Evolutionary conservation across 2,797 vertebrate genomes (phyloP).

Genomic region (Austrolebias charrua): DNA sequence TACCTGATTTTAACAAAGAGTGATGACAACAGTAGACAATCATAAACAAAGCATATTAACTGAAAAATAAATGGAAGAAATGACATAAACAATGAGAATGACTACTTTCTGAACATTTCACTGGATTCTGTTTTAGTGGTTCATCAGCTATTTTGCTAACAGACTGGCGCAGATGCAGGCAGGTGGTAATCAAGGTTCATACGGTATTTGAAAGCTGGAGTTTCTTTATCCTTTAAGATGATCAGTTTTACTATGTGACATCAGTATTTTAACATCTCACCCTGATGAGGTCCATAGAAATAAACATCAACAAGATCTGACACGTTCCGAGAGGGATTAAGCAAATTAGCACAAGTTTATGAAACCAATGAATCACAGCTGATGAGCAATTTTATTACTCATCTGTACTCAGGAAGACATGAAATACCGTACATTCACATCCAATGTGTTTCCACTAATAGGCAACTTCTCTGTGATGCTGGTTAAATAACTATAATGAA

Average conservation of each 20-base stretch:
- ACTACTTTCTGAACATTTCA: no score
- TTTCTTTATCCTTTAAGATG: conserved; percentile 51
- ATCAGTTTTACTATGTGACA: conserved; percentile 55
- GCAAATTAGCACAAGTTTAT: conserved; percentile 76
- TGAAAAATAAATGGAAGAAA: no score
- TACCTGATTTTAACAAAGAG: no score
- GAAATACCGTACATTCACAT: conserved; percentile 58
- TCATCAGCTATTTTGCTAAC: no score
- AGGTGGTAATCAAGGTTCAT: no score
- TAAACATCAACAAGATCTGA: conserved; percentile 70
- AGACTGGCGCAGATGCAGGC: no score
- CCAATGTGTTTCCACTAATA: conserved; percentile 56
- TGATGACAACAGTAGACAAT: no score
- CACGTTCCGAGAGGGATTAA: conserved; percentile 64
- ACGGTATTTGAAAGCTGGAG: conserved; percentile 43
- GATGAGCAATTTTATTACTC: conserved; percentile 63
- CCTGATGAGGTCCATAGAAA: conserved; percentile 57
- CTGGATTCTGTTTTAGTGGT: no score
- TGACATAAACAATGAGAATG: no score
- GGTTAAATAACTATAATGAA: conserved; percentile 54
- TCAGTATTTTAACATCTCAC: conserved; percentile 54
- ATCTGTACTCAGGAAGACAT: conserved; percentile 71
- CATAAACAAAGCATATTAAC: no score
- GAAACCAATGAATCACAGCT: conserved; percentile 62
- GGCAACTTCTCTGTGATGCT: conserved; percentile 50